Evolutionary conservation across 2,113 vertebrate genomes (phyloP).

Genomic region (Actenoides hombroni): DNA sequence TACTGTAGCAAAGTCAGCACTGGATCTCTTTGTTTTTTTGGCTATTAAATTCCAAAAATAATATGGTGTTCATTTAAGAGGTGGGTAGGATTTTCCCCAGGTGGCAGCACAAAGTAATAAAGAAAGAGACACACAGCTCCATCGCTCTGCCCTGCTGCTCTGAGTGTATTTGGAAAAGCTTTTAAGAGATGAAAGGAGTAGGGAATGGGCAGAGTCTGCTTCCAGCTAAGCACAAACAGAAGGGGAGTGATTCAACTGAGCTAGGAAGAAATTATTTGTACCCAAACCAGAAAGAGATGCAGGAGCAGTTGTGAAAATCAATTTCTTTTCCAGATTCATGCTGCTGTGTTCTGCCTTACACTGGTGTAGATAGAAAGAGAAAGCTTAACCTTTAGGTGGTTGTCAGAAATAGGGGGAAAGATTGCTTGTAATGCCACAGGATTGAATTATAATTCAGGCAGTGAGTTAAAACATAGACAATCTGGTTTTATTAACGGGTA

Average conservation of each 20-base stretch:
- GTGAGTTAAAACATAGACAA: constrained; percentile 45
- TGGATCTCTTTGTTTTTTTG: neutral
- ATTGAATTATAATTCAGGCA: neutral
- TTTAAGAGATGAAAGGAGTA: constrained; percentile 27
- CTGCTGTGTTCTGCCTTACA: neutral
- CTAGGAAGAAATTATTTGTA: neutral
- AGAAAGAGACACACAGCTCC: neutral
- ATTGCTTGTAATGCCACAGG: neutral
- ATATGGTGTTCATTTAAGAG: neutral
- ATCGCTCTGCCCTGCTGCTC: neutral
- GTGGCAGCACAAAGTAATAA: neutral
- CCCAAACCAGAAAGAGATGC: neutral
- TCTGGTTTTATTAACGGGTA: constrained; percentile 53
- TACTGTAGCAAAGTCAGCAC: neutral
- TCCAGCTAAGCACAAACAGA: neutral
- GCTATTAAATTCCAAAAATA: neutral
- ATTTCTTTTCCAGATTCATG: neutral
- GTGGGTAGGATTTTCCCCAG: neutral
- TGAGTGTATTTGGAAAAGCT: neutral
- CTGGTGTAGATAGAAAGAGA: neutral
- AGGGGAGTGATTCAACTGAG: neutral
- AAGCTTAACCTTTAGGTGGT: constrained; percentile 11
- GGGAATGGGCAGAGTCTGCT: neutral
- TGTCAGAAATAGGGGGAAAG: neutral
- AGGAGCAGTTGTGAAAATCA: neutral